Base-by-base conservation (phyloP, 2,888 invertebrate genomes). In the Conus canariensis region DNA sequence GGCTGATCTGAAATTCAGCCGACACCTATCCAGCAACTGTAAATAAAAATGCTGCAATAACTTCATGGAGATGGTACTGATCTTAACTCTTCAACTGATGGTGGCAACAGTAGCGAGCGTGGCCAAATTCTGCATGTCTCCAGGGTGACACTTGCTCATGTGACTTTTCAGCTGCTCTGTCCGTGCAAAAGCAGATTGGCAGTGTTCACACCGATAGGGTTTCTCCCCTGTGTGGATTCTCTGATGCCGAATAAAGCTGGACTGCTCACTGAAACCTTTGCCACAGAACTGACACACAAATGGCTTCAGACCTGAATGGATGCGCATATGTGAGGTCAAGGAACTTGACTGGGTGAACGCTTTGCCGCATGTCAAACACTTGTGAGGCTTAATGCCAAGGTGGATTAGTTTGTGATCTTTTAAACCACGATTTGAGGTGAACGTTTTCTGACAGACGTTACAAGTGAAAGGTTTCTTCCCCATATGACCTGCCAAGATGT, bases 341-440 rank as follows among this genome's bases (percentile, higher is more conserved):
- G 89, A 90, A 9, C 88, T 90, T n/a, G 85, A 80, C 64, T 88
- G 74, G 10, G 91, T 88, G 67, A 92, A 92, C 1, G 86, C 74
- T 30, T 91, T 91, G 22, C 87, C 83, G 90, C 92, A 92, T 10
- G 85, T 19, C 9, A 25, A n/a, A 45, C 92, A 92, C n/a, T 85
- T 7, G 77, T 86, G 89, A 7, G 67, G 83, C n/a, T 89, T 85
- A 22, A 67, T 12, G 19, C 87, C 89, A 1, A 58, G n/a, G 70
- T 92, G 91, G 25, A 87, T 83, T 45, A 89, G 67, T 58, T 70
- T 83, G 89, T 89, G 89, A 14, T 60, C 82, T 22, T 45, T 89
- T 22, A 64, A 60, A 10, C 64, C 82, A 25, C 59, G 59, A 16
- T 82, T 60, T 16, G 56, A 60, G 4, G 83, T 83, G 83, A 89